Base-by-base conservation (phyloP, 2,113 vertebrate genomes). In the Macquaria ambigua region DNA sequence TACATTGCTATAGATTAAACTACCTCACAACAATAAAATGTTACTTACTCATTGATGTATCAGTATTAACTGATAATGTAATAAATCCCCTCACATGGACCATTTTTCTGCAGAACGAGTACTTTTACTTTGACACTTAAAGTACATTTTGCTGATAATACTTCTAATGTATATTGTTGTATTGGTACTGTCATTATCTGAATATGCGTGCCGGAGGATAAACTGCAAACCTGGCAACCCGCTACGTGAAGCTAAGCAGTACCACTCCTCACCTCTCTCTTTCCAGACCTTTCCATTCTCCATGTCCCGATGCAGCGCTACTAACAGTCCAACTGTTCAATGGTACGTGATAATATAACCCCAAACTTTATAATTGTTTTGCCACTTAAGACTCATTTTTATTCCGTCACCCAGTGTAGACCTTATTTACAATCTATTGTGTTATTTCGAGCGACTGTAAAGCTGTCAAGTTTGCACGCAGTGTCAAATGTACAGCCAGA, bases 271-370 rank as follows among this genome's bases (percentile, higher is more conserved):
- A 73, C 39, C 39, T 74, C 56, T 56, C 23, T 15, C 52, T 66
- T 90, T 89, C 90, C 70, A 85, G 90, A 82, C 20, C 25, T 68
- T 93, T 91, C 86, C 66, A 77, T 86, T 50, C 3, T 83, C 28
- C 48, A 21, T 16, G 25, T 66, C 53, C 23, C 0, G 48, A 0
- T 3, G 1, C 5, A 6, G 23, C 15, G 34, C 1, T 7, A 2
- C 2, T 3, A 9, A 8, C 16, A 3, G 0, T 0, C 34, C 15
- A 15, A 1, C 23, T 48, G 43, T 9, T 2, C 16, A 3, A 3
- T 16, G 58, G 88, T 77, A 55, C 62, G 63, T 64, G 6, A 25
- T 8, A 0, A 48, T 66, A 56, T 9, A 16, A 55, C 5, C 9
- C 1, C 0, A 5, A 53, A 20, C 1, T 0, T 50, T 4, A 0